Conservation (phyloP, 1,140 invertebrate species). For the Lepidurus couesii region DNA sequence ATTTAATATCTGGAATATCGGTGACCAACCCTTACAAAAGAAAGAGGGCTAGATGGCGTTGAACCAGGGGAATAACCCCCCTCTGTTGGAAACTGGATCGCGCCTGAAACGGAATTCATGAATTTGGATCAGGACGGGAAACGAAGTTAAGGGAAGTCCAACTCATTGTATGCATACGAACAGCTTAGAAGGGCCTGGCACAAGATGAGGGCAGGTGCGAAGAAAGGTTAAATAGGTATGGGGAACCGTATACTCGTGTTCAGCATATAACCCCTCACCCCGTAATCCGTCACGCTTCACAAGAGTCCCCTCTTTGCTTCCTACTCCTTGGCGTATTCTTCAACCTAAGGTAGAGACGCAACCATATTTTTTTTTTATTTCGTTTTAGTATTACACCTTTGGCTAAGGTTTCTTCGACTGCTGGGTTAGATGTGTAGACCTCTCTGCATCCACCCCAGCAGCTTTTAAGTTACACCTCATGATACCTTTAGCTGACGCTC, state of each 20-base stretch:
- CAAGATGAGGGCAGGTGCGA: neutral
- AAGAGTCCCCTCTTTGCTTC: neutral
- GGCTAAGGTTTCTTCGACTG: neutral
- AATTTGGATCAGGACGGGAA: neutral
- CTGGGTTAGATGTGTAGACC: neutral
- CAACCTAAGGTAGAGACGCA: neutral
- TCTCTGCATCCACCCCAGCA: neutral
- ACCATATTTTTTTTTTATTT: neutral
- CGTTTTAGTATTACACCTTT: neutral
- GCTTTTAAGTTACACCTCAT: neutral
- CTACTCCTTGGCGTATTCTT: neutral
- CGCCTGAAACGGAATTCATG: neutral
- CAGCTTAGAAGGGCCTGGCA: neutral
- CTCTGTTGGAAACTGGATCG: neutral
- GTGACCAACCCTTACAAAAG: neutral
- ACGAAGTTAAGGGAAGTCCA: neutral
- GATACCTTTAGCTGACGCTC: slow-evolving; percentile 3
- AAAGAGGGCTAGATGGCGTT: neutral
- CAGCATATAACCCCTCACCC: neutral
- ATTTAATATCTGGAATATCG: neutral
- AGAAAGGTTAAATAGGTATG: neutral
- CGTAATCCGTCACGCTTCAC: slow-evolving; percentile 17
- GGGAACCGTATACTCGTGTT: neutral
- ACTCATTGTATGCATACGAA: too few relatives aligned
- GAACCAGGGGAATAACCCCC: neutral